Percentiles rank a stretch among this genome's conserved stretches.
These are phyloP conservation scores for Spodoptera frugiperda DNA, from an alignment of 1,140 invertebrate species.

Conservation along the genomic window DNA sequence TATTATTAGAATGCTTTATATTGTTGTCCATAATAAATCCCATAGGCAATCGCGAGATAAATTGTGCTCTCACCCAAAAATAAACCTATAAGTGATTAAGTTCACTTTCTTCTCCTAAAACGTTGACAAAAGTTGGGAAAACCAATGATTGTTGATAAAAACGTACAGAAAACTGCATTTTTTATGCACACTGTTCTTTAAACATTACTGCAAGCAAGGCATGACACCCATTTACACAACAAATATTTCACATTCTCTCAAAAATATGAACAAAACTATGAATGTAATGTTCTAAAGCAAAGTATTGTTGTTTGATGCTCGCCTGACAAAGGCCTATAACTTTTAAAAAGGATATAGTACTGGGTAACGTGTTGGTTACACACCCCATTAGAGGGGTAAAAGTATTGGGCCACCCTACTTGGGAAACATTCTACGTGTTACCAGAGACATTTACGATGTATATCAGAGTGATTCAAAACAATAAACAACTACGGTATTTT, in stretches of 20 bases:
- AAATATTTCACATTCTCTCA: not conserved
- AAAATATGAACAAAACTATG: not conserved
- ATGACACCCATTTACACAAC: too few species aligned
- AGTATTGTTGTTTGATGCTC: not conserved
- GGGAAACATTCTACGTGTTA: not conserved
- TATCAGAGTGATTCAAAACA: not conserved
- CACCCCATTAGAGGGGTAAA: constrained; percentile 17
- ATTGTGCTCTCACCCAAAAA: not conserved
- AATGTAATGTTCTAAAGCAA: not conserved
- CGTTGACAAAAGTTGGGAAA: too few species aligned
- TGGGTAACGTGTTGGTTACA: constrained; percentile 28
- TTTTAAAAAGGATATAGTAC: constrained; percentile 18
- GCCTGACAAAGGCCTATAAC: constrained; percentile 28
- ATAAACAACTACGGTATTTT: too few species aligned
- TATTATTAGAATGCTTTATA: not conserved
- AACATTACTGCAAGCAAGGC: too few species aligned
- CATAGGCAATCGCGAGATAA: constrained; percentile 8
- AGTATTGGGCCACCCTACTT: constrained; percentile 1
- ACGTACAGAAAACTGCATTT: too few species aligned
- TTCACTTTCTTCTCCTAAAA: not conserved
- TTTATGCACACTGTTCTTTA: too few species aligned
- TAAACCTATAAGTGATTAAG: not conserved
- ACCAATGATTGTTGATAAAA: too few species aligned
- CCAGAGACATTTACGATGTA: not conserved
- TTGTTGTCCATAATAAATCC: not conserved